Evolutionary conservation across 2,888 invertebrate genomes (phyloP), one percentile per base, ranked within the genome.

Genomic region (Biston stratarius): DNA sequence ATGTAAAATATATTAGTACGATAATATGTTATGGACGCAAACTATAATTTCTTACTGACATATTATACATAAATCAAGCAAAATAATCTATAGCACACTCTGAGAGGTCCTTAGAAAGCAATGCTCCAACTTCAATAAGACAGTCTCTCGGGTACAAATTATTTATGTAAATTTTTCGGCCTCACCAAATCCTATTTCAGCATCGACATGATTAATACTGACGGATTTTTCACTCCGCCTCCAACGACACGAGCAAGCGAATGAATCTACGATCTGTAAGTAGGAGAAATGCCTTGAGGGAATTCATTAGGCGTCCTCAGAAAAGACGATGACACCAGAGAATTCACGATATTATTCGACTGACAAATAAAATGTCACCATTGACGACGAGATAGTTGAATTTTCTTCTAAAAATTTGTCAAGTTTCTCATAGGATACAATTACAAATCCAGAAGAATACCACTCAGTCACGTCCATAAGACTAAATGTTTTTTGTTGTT

Each of bases 161-260:
- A 92, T 89, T 90, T 91, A 92, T 92, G 91, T 91, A 89, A 92
- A 91, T 92, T 88, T 55, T 89, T 89, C 85, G 87, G 86, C 88
- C 86, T 84, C 83, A 87, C 86, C 84, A 87, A 90, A 91, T 92
- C 88, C 86, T 91, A 87, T 91, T 92, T 91, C 88, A 89, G 89
- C 82, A 87, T 88, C 84, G 83, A 87, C 84, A 83, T 92, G 92
- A 93, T 92, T 90, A 90, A 92, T 92, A 86, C 85, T 82, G 88
- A 89, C 86, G 85, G 88, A 91, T 89, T 92, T 92, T 91, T 92
- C 88, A 89, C 86, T 90, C 83, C 83, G 85, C 82, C 83, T 89
- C 80, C 81, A 82, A 89, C 85, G 87, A 89, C 89, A 88, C 84
- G 85, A 88, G 87, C 85, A 85, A 88, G 91, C 86, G 89, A 90